Percentiles rank a stretch among this genome's conserved stretches.
Evolutionary conservation across 2,888 invertebrate genomes (phyloP).

Genomic region (Folsomia manolachei): DNA sequence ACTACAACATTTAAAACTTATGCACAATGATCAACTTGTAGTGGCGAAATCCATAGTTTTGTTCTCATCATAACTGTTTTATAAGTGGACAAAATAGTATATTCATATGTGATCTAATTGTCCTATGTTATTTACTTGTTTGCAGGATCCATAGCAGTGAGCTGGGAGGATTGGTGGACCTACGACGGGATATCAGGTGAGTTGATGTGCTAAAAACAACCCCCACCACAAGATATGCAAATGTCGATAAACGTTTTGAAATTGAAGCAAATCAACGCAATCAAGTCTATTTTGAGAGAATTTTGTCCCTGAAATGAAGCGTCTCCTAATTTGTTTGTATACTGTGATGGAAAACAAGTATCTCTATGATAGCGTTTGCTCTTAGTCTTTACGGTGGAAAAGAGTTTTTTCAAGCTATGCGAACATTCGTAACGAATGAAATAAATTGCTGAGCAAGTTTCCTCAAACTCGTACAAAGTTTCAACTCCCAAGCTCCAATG

Average conservation of each 20-base stretch:
- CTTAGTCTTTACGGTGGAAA: not conserved
- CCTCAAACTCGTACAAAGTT: not conserved
- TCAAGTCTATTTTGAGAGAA: not conserved
- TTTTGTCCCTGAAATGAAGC: not conserved
- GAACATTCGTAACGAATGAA: too few species aligned
- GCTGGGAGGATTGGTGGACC: slow-evolving; percentile 96
- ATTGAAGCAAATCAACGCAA: not conserved
- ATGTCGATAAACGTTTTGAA: not conserved
- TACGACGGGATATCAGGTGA: slow-evolving; percentile 93
- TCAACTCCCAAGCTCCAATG: not conserved
- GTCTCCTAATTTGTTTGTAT: not conserved
- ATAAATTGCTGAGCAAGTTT: too few species aligned
- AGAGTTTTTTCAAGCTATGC: not conserved
- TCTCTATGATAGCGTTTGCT: not conserved
- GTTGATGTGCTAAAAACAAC: slow-evolving; percentile 51
- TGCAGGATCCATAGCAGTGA: slow-evolving; percentile 54
- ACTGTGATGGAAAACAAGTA: too few species aligned
- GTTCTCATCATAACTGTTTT: too few species aligned
- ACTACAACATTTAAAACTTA: too few species aligned
- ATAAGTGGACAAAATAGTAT: too few species aligned
- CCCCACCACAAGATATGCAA: not conserved
- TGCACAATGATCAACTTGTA: too few species aligned
- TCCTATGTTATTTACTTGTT: slow-evolving; percentile 10
- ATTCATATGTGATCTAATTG: too few species aligned
- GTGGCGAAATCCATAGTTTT: too few species aligned